Base-by-base conservation (phyloP, 1,140 invertebrate species). In the Drosophila nannoptera region DNA sequence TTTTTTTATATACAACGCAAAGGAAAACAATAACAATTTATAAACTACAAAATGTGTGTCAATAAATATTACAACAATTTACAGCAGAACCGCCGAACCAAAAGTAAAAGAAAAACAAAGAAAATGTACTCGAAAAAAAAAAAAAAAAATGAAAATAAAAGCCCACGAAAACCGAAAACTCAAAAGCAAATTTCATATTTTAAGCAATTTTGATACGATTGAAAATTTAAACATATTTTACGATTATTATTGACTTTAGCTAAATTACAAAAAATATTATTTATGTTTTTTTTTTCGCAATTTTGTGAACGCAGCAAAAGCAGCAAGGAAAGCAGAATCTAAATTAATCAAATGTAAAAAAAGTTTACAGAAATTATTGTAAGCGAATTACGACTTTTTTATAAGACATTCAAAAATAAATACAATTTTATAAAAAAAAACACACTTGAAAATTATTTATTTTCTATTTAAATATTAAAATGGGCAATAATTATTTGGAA, bases 211-310 rank as follows among this genome's bases (percentile, higher is more conserved):
- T 76, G 69, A 84, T 83, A 83, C 73, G 69, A 68, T 60, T 63
- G 67, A 60, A 7, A 68, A 12, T 49, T 54, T 43, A 67, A 50
- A 32, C 64, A 67, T 80, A 84, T 83, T 73, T 84, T 76, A 76
- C 46, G 46, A 76, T 84, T 84, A 68, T 76, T 59, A 70, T 63
- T 83, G 69, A 84, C 76, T 80, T 84, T 83, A 83, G 80, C 80
- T 48, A 83, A 83, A 83, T 83, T 83, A 60, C 38, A 80, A 64
- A 52, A 22, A 14, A 62, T 75, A 65, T 80, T 69, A 73, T 73
- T 83, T 69, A 16, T 61, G 35, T 70, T 67, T 55, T 64, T 78
- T 75, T 55, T 66, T 78, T 75, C 67, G 68, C 52, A 67, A 78
- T 59, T 55, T 60, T 58, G 45, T 58, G 43, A 52, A 52, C 29